Evolutionary conservation across 2,888 invertebrate species (phyloP).

Genomic region (Habroteleia sp.): DNA sequence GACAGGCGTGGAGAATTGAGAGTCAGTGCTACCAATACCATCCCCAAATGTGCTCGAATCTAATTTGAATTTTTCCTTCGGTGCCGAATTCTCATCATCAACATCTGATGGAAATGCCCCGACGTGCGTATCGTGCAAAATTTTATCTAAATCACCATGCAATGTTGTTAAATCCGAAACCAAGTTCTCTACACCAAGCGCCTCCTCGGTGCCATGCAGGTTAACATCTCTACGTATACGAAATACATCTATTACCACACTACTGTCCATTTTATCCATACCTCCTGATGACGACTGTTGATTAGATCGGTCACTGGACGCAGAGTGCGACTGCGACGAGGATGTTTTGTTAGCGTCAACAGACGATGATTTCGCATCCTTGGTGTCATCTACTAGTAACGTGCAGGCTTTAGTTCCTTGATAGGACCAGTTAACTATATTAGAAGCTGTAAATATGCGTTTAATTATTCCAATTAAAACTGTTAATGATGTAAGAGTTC

Average conservation of each 20-base stretch:
- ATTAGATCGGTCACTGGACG: slow-evolving; percentile 83
- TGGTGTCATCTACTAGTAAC: slow-evolving; percentile 90
- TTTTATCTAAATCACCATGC: slow-evolving; percentile 69
- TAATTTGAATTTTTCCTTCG: slow-evolving; percentile 15
- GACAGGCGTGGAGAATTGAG: slow-evolving; percentile 48
- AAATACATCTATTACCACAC: slow-evolving; percentile 79
- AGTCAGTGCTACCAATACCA: slow-evolving; percentile 44
- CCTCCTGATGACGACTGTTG: slow-evolving; percentile 81
- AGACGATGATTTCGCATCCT: slow-evolving; percentile 87
- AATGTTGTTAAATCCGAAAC: slow-evolving; percentile 52
- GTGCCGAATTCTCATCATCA: slow-evolving; percentile 36
- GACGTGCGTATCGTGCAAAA: slow-evolving; percentile 67
- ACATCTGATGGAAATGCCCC: slow-evolving; percentile 32
- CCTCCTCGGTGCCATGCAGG: slow-evolving; percentile 82
- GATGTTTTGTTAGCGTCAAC: slow-evolving; percentile 88
- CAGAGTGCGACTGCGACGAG: slow-evolving; percentile 82
- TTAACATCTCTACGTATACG: slow-evolving; percentile 87
- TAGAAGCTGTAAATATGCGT: slow-evolving; percentile 85
- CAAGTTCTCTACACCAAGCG: slow-evolving; percentile 56
- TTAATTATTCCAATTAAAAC: slow-evolving; percentile 34
- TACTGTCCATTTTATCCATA: slow-evolving; percentile 72
- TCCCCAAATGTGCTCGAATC: slow-evolving; percentile 25
- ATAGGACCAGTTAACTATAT: slow-evolving; percentile 92
- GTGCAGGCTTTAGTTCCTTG: slow-evolving; percentile 91
- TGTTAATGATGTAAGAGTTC: too few relatives aligned